Evolutionary conservation across 2,888 invertebrate species (phyloP).

Genomic region (Timema cristinae): DNA sequence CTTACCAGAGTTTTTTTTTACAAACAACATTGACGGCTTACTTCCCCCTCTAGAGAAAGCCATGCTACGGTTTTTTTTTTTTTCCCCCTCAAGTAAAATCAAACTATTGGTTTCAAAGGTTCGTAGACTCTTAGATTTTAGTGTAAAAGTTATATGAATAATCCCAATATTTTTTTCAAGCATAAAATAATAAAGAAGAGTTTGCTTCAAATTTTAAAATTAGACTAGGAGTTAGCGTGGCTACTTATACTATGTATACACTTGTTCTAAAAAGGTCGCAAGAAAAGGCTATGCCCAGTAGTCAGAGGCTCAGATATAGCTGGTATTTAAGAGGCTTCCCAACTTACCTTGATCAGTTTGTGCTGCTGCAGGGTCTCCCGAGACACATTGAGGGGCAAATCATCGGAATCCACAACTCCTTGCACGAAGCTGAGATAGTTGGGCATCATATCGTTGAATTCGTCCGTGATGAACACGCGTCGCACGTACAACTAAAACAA

Average conservation of each 20-base stretch:
- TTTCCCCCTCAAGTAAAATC: too few relatives aligned
- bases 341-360: slow-evolving; percentile 79
- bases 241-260: background rate
- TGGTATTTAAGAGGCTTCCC: too few relatives aligned
- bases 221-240: background rate
- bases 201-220: too few relatives aligned
- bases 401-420: slow-evolving; percentile 98
- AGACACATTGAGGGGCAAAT: slow-evolving; percentile 95
- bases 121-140: too few relatives aligned
- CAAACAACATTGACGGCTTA: too few relatives aligned
- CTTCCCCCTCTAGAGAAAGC: too few relatives aligned
- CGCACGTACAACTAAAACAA: slow-evolving; percentile 76
- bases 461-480: slow-evolving; percentile 98
- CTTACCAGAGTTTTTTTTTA: too few relatives aligned
- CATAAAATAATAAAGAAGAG: too few relatives aligned
- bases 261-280: background rate
- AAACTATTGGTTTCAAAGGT: too few relatives aligned
- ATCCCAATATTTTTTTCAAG: too few relatives aligned
- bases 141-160: too few relatives aligned
- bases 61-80: too few relatives aligned
- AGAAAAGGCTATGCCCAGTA: background rate
- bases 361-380: slow-evolving; percentile 98
- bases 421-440: slow-evolving; percentile 93
- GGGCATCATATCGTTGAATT: slow-evolving; percentile 99
- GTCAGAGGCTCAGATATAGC: background rate